These are phyloP conservation scores for Drosophila mulleri DNA, from an alignment of 2,888 invertebrate genomes.

Conservation along the genomic window DNA sequence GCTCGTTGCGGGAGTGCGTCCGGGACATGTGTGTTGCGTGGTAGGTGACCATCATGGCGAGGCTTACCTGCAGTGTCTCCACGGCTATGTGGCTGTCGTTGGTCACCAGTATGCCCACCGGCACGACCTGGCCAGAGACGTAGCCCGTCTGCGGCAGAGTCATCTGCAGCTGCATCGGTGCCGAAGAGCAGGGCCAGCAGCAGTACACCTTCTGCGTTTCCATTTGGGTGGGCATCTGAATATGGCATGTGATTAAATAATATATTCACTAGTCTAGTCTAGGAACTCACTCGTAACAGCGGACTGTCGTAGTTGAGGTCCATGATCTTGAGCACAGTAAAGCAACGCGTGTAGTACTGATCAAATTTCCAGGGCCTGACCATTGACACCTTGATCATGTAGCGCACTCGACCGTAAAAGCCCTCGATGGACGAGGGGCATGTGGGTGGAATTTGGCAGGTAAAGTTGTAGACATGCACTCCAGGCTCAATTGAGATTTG, in stretches of 20 bases:
- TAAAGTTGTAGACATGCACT: constrained; percentile 86
- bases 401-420: constrained; percentile 86
- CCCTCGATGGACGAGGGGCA: constrained; percentile 87
- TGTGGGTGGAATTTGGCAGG: constrained; percentile 85
- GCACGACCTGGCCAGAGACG: constrained; percentile 81
- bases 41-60: constrained; percentile 76
- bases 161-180: constrained; percentile 71
- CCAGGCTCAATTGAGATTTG: constrained; percentile 84
- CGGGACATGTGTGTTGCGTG: constrained; percentile 47
- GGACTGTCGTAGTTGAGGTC: constrained; percentile 87
- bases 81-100: constrained; percentile 87
- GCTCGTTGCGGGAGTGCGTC: constrained; percentile 54
- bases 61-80: constrained; percentile 62
- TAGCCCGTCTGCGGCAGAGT: constrained; percentile 79
- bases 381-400: constrained; percentile 88
- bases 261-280: neutral
- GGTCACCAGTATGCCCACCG: constrained; percentile 85
- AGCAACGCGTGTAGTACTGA: constrained; percentile 87
- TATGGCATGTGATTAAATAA: neutral
- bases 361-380: constrained; percentile 95
- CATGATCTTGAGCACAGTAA: constrained; percentile 91
- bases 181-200: constrained; percentile 78
- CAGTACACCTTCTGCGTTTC: constrained; percentile 74
- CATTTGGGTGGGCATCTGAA: constrained; percentile 67
- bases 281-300: constrained; percentile 54